A percentile compares a stretch with the other conserved stretches of the same genome.
phyloP scores from a whole-genome alignment of 2,888 invertebrate species.

The Coenonympha glycerion region DNA sequence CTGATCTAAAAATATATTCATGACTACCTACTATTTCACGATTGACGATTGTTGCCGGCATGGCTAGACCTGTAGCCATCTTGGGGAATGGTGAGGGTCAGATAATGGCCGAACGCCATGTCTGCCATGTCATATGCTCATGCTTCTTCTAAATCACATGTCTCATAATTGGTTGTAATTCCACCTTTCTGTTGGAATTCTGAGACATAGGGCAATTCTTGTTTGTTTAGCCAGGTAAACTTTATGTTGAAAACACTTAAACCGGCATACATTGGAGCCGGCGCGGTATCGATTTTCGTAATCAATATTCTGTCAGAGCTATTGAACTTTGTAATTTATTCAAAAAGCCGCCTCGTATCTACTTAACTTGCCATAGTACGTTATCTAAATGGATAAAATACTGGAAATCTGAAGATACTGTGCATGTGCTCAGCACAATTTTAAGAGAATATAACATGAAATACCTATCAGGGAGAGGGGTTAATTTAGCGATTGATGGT shows the following conservation, averaged over 20 bases:
- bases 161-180: conserved; percentile 21
- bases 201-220: conserved; percentile 1
- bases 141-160: conserved; percentile 47
- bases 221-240: no score
- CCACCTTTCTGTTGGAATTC: neutral
- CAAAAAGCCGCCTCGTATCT: no score
- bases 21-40: neutral
- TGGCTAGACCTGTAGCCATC: conserved; percentile 66
- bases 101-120: conserved; percentile 64
- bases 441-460: no score
- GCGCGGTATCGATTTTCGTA: neutral
- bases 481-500: no score
- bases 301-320: neutral
- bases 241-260: neutral
- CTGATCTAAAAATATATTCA: neutral
- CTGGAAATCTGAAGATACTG: no score
- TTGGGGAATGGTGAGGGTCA: conserved; percentile 46
- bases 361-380: no score
- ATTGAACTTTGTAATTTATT: neutral
- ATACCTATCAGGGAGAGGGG: no score
- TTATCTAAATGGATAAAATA: no score
- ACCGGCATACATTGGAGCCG: neutral
- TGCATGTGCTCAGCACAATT: no score
- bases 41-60: conserved; percentile 39
- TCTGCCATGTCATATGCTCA: no score